Base-by-base conservation (phyloP, 1,140 invertebrate genomes). In the Dendroctonus ponderosae region DNA sequence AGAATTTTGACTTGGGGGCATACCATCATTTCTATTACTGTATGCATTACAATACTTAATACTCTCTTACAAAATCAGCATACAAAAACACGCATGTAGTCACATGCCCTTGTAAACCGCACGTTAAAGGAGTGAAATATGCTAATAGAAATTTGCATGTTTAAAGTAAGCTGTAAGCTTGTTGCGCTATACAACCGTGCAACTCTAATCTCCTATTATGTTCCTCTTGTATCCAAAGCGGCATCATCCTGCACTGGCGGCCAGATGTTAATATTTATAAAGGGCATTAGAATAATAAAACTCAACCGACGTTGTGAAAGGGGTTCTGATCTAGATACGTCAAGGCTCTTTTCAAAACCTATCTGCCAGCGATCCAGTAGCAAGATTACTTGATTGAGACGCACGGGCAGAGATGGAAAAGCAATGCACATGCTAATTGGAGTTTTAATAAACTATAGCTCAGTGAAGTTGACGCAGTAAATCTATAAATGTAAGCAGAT, bases 251-350 rank as follows among this genome's bases (percentile, higher is more conserved):
- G 38, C n/a, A 8, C 12, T 49, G 40, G 52, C 51, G 54, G 52
- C 62, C 62, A 65, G 62, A 52, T 65, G 62, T 65, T 65, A 65
- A 65, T 65, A 65, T 65, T 65, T 65, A 57, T 57, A 57, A 57
- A 65, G 53, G 62, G 54, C 53, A 57, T 65, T 65, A 65, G 42
- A 49, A 65, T 63, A 65, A 65, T 65, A 65, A 65, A 65, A 54
- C 38, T 44, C 42, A 38, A 57, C 53, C 40, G 15, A 57, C 11
- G 50, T 26, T 14, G 6, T 65, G 53, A 48, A 65, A 63, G 39
- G 62, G 62, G 52, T 56, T 56, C 49, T 54, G 52, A 65, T 65
- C 62, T 65, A 49, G 62, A 65, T 65, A 65, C 48, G 62, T 65
- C 53, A 44, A 57, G 57, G 53, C 38, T 65, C 39, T 39, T 65